phyloP scores from a whole-genome alignment of 2,797 vertebrate species.

The Oreochromis mossambicus region DNA sequence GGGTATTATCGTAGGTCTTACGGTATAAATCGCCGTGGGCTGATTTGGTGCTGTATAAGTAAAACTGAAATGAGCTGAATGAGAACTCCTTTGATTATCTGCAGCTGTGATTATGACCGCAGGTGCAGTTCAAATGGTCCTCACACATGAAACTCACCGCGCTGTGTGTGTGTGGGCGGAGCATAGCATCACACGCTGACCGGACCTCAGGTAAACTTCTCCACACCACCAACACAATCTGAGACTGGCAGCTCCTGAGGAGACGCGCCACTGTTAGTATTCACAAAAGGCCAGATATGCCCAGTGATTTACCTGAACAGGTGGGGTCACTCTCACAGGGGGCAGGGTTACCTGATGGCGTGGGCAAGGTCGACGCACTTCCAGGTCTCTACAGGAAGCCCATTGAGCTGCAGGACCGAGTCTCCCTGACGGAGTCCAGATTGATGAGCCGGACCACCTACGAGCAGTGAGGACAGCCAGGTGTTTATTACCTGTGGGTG shows the following conservation, averaged over 20 bases:
- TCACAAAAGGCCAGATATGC: background rate
- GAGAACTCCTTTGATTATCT: background rate
- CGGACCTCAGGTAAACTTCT: constrained; percentile 82
- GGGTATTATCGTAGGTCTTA: background rate
- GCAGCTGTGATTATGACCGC: background rate
- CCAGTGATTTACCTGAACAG: background rate
- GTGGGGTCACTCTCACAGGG: background rate
- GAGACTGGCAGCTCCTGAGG: constrained; percentile 81
- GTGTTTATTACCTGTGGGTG: background rate
- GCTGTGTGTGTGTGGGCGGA: constrained; percentile 60
- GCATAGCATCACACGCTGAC: constrained; percentile 73
- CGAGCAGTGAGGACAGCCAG: background rate
- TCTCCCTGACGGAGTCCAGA: constrained; percentile 88
- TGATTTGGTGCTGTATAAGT: background rate
- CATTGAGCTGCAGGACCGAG: constrained; percentile 86
- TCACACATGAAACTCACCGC: constrained; percentile 4
- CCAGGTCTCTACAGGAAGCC: constrained; percentile 90
- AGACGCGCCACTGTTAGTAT: background rate
- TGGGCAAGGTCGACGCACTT: constrained; percentile 91
- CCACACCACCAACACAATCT: constrained; percentile 88
- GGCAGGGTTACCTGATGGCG: constrained; percentile 81
- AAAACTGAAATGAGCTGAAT: background rate
- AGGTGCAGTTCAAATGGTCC: background rate
- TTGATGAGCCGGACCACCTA: constrained; percentile 88
- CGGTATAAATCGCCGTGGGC: background rate